A percentile compares a stretch with the other conserved stretches of the same genome.
These are phyloP conservation scores for Epizoanthus ramosus DNA, from an alignment of 92 coral and sea anemone species.

Conservation along the genomic window DNA sequence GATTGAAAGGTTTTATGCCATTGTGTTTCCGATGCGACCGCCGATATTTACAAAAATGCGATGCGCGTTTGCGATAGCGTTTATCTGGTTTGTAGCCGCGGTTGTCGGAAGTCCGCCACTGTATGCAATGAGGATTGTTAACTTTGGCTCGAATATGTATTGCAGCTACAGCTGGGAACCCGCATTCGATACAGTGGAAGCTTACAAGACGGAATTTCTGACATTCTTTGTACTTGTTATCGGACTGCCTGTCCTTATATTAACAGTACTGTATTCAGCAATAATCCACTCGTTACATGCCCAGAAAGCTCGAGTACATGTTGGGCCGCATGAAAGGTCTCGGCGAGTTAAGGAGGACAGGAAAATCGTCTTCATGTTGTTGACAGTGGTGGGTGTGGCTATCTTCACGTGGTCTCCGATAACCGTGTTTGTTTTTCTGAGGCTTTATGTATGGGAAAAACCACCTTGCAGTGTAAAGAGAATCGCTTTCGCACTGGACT, in stretches of 20 bases:
- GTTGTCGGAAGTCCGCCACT: too few relatives aligned
- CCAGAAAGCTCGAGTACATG: neutral
- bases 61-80: too few relatives aligned
- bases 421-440: neutral
- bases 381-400: neutral
- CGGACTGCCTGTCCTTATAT: neutral
- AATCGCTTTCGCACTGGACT: neutral
- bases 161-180: neutral
- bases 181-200: neutral
- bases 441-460: neutral
- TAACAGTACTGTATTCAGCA: neutral
- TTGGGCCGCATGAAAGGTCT: neutral
- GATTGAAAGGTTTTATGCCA: too few relatives aligned
- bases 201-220: neutral
- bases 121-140: too few relatives aligned
- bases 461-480: neutral
- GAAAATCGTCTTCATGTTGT: neutral
- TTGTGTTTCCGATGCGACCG: too few relatives aligned
- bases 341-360: slow-evolving; percentile 2
- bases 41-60: too few relatives aligned
- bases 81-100: too few relatives aligned
- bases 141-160: too few relatives aligned
- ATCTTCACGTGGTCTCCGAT: neutral
- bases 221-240: neutral
- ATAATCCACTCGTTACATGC: neutral